Conservation (phyloP, 2,888 invertebrate species). For the Dusona sp. region DNA sequence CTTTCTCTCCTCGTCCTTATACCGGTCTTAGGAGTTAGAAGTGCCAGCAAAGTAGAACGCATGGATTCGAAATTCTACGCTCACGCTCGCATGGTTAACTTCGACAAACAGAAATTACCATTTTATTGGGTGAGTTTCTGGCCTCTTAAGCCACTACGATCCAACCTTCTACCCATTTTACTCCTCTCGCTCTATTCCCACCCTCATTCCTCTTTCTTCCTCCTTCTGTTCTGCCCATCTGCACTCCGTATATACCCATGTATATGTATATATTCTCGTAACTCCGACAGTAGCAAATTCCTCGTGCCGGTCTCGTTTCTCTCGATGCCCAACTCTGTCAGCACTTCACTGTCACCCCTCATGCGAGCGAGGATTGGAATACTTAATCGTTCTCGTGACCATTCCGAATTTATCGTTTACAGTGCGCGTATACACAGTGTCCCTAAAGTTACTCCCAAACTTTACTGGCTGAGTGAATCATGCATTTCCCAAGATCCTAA, state of each 20-base stretch:
- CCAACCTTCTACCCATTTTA: conserved; percentile 49
- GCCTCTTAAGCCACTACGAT: conserved; percentile 66
- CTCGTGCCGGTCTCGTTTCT: conserved; percentile 15
- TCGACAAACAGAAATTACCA: conserved; percentile 90
- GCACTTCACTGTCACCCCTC: conserved; percentile 77
- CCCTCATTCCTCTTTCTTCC: conserved; percentile 41
- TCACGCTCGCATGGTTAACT: conserved; percentile 87
- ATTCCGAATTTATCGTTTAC: conserved; percentile 80
- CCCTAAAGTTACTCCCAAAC: neutral
- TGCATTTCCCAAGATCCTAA: neutral
- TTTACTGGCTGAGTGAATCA: neutral
- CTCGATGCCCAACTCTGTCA: conserved; percentile 53
- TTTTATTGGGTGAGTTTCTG: conserved; percentile 87
- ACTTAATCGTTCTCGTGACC: conserved; percentile 82
- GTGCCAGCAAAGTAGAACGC: conserved; percentile 77
- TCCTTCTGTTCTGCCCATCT: conserved; percentile 7
- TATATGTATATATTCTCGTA: conserved; percentile 29
- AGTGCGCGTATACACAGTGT: conserved; percentile 9
- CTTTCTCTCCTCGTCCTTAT: conserved; percentile 70
- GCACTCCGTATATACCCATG: neutral
- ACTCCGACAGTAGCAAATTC: neutral
- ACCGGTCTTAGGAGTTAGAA: conserved; percentile 84
- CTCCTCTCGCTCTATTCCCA: conserved; percentile 72
- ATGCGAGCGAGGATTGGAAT: conserved; percentile 81
- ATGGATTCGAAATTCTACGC: conserved; percentile 83